Conservation (phyloP, 1,140 invertebrate species). For the Parapsyche elsis region DNA sequence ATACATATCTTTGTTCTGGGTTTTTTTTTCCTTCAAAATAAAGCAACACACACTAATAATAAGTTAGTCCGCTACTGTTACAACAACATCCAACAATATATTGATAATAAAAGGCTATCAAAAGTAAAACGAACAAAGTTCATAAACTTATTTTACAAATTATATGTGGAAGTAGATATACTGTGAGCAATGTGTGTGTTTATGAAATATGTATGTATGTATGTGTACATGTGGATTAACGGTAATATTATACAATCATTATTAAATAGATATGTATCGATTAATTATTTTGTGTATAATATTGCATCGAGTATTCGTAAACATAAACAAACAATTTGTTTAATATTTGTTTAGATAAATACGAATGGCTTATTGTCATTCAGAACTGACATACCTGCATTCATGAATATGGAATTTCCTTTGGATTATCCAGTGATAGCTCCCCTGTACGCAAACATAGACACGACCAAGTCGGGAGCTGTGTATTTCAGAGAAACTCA, state of each 20-base stretch:
- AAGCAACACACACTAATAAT: background rate
- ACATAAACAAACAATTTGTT: slow-evolving; percentile 42
- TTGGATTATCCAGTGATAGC: slow-evolving; percentile 90
- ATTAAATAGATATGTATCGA: too few relatives aligned
- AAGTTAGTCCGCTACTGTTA: background rate
- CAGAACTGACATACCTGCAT: slow-evolving; percentile 83
- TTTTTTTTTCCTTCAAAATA: too few relatives aligned
- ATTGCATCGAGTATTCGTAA: too few relatives aligned
- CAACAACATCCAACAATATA: background rate
- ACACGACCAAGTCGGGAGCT: slow-evolving; percentile 78
- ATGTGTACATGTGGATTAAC: too few relatives aligned
- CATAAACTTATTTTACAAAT: slow-evolving; percentile 7
- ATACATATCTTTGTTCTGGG: background rate
- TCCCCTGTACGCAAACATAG: slow-evolving; percentile 91
- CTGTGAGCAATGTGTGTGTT: too few relatives aligned
- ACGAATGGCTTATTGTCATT: slow-evolving; percentile 93
- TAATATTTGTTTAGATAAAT: slow-evolving; percentile 78
- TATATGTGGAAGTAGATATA: background rate
- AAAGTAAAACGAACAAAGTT: background rate
- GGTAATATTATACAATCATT: too few relatives aligned
- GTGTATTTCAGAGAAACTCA: slow-evolving; percentile 85
- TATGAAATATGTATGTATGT: too few relatives aligned
- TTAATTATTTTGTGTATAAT: too few relatives aligned
- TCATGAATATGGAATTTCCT: slow-evolving; percentile 90
- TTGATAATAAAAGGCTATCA: slow-evolving; percentile 8